Conservation (phyloP, 1,140 invertebrate species). For the Akabosia matsudoensis region DNA sequence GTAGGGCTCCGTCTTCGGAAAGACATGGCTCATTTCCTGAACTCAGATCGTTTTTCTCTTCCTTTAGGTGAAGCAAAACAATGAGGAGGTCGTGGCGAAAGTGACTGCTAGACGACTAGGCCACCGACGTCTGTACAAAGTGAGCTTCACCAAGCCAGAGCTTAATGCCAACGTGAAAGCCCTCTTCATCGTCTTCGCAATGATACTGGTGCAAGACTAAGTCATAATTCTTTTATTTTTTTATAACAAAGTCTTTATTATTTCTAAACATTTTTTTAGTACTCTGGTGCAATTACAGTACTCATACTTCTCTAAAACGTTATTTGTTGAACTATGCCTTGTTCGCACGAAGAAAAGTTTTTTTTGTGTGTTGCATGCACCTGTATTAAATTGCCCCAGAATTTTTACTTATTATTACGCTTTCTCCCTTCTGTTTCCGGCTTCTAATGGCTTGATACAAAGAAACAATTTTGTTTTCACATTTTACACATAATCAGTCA, state of each 20-base stretch:
- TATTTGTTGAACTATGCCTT: too few relatives aligned
- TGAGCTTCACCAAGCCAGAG: conserved; percentile 36
- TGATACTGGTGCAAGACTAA: conserved; percentile 31
- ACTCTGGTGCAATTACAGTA: too few relatives aligned
- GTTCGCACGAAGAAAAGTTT: too few relatives aligned
- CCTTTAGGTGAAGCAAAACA: conserved; percentile 28
- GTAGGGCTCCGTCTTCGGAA: too few relatives aligned
- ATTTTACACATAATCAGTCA: background rate
- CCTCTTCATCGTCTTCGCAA: conserved; percentile 36
- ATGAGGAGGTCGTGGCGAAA: conserved; percentile 37
- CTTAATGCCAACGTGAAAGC: conserved; percentile 37
- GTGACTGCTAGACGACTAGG: conserved; percentile 26
- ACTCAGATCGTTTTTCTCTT: too few relatives aligned
- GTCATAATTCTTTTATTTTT: background rate
- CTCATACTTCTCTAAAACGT: too few relatives aligned
- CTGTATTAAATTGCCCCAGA: too few relatives aligned
- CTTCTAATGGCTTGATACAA: too few relatives aligned
- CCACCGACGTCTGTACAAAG: conserved; percentile 33
- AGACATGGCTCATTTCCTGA: too few relatives aligned
- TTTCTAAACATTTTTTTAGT: background rate
- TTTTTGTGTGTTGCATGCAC: too few relatives aligned
- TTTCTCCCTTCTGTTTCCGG: too few relatives aligned
- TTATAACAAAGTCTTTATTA: background rate
- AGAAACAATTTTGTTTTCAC: background rate
- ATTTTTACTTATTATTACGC: too few relatives aligned